These are phyloP conservation scores for Caenorhabditis drosophilae DNA, from an alignment of 2,888 invertebrate genomes.

Conservation along the genomic window DNA sequence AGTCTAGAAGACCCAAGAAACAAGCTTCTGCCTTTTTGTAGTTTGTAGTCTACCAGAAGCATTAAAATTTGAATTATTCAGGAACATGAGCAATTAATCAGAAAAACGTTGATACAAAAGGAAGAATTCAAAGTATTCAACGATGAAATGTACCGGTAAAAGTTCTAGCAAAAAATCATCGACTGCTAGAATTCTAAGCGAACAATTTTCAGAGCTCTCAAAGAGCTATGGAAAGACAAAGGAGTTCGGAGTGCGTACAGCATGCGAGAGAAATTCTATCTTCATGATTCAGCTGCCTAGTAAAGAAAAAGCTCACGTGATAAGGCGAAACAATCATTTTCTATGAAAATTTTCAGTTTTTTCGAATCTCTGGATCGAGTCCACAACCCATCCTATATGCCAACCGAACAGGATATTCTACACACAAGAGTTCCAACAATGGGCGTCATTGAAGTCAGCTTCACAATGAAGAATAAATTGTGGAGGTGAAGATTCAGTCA, in stretches of 20 bases:
- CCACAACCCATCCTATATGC: constrained; percentile 46
- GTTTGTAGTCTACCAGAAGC: no score
- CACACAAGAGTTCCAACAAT: constrained; percentile 63
- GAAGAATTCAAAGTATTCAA: constrained; percentile 33
- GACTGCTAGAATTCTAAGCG: no score
- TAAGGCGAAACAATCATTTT: background rate
- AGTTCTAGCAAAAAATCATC: constrained; percentile 34
- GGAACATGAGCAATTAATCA: constrained; percentile 29
- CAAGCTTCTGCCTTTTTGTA: no score
- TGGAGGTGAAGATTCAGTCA: no score
- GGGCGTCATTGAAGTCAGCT: constrained; percentile 67
- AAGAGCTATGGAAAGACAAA: constrained; percentile 81
- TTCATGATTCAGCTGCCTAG: constrained; percentile 99
- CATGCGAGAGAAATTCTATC: constrained; percentile 98
- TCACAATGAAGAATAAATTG: constrained; percentile 56
- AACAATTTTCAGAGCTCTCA: constrained; percentile 52
- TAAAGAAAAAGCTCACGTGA: no score
- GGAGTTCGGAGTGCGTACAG: constrained; percentile 99
- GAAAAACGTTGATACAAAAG: constrained; percentile 20
- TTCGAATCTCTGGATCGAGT: constrained; percentile 60
- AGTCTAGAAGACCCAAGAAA: no score
- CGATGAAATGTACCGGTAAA: constrained; percentile 20
- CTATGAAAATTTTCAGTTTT: constrained; percentile 45
- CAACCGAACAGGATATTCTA: constrained; percentile 61
- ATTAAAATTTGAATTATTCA: no score